Percentiles rank a stretch among this genome's conserved stretches.
Conservation (phyloP, 2,113 vertebrate genomes). For the Theristicus caerulescens region DNA sequence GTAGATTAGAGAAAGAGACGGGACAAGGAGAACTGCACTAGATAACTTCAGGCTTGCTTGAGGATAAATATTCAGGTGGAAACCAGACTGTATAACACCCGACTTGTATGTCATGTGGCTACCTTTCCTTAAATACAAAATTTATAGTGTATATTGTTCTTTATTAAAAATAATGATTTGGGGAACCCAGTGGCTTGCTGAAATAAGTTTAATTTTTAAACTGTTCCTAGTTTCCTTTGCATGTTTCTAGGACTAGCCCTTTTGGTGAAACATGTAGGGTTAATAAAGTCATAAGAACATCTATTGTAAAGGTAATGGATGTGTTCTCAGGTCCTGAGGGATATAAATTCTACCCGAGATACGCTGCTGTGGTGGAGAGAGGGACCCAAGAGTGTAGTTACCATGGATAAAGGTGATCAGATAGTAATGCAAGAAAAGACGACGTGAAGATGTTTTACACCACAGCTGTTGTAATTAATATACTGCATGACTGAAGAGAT, state of each 20-base stretch:
- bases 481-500: neutral
- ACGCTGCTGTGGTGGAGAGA: accelerated
- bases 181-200: neutral
- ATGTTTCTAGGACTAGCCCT: neutral
- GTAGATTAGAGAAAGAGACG: neutral
- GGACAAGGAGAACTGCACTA: neutral
- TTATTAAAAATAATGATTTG: neutral
- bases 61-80: neutral
- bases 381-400: neutral
- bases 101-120: neutral
- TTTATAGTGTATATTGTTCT: neutral
- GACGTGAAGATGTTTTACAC: neutral
- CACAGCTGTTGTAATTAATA: neutral
- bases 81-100: neutral
- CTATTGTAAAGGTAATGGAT: neutral
- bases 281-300: neutral
- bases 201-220: neutral
- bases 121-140: neutral
- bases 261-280: neutral
- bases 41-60: neutral
- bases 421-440: neutral
- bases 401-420: neutral
- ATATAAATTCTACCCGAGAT: neutral
- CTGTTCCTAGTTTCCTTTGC: neutral
- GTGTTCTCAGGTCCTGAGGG: neutral